These are phyloP conservation scores for Microcebus tavaratra DNA, from an alignment of 2,113 vertebrate genomes.

Conservation along the genomic window DNA sequence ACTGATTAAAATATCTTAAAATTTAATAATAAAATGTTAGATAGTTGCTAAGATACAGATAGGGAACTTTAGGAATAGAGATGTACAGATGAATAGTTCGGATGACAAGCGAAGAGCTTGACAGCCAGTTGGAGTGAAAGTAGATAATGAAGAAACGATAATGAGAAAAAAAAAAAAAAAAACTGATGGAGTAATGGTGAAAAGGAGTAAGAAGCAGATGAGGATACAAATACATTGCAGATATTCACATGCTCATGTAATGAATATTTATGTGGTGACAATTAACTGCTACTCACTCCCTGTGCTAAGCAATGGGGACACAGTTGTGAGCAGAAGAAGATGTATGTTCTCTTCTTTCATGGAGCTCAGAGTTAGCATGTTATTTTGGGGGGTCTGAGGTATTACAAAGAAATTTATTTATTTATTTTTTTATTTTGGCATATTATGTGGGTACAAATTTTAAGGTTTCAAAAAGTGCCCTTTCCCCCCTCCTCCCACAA, in stretches of 20 bases:
- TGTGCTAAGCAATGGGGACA: not conserved
- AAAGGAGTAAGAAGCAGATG: not conserved
- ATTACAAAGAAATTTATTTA: not conserved
- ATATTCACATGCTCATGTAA: not conserved
- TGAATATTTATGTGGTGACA: not conserved
- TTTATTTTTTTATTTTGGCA: no score
- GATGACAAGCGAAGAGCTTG: not conserved
- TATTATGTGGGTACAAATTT: no score
- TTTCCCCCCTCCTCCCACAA: no score
- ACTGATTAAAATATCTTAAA: not conserved
- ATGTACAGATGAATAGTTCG: not conserved
- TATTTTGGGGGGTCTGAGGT: not conserved
- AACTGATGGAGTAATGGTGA: not conserved
- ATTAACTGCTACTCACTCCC: not conserved
- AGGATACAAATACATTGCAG: not conserved
- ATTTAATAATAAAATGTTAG: conserved; percentile 9
- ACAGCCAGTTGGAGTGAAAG: not conserved
- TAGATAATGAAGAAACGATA: not conserved
- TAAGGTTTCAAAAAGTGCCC: no score
- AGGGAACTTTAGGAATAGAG: not conserved
- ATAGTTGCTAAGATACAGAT: not conserved
- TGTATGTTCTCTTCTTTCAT: not conserved
- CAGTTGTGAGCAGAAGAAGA: not conserved
- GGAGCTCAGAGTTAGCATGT: not conserved
- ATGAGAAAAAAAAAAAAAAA: not conserved